These are phyloP conservation scores for Sebastes trivittatus DNA, from an alignment of 2,797 vertebrate genomes.

Conservation along the genomic window DNA sequence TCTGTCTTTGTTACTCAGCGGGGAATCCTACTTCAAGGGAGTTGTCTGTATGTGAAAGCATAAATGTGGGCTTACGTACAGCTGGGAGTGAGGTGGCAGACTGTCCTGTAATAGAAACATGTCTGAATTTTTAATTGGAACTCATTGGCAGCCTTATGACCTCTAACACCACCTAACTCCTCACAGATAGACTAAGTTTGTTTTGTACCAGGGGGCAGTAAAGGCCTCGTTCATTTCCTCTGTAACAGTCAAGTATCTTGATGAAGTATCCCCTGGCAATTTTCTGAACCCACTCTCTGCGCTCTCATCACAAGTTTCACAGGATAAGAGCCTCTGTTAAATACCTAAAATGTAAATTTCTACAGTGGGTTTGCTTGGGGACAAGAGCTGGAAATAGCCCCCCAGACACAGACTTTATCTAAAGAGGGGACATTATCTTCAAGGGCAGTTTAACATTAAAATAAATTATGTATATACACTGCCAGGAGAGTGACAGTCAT, in stretches of 20 bases:
- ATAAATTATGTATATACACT: not conserved
- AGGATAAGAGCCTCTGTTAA: constrained; percentile 30
- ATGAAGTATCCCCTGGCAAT: constrained; percentile 25
- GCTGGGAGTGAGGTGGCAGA: not conserved
- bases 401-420: constrained; percentile 13
- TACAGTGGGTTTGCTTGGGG: constrained; percentile 7
- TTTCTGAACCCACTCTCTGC: constrained; percentile 12
- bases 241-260: constrained; percentile 16
- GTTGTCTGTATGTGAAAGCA: not conserved
- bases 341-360: constrained; percentile 34
- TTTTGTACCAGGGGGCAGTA: not conserved
- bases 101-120: not conserved
- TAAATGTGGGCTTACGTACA: constrained; percentile 5
- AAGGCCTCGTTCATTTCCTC: not conserved
- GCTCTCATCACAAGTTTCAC: constrained; percentile 3
- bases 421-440: constrained; percentile 21
- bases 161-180: not conserved
- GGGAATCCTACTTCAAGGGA: constrained; percentile 30
- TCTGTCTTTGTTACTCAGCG: constrained; percentile 10
- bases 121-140: not conserved
- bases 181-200: constrained; percentile 7
- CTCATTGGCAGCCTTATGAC: not conserved
- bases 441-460: constrained; percentile 6
- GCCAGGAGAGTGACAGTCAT: not conserved
- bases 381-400: constrained; percentile 19